Percentiles rank a stretch among this genome's conserved stretches.
Evolutionary conservation across 2,113 vertebrate species (phyloP).

Genomic region (Promerops cafer): DNA sequence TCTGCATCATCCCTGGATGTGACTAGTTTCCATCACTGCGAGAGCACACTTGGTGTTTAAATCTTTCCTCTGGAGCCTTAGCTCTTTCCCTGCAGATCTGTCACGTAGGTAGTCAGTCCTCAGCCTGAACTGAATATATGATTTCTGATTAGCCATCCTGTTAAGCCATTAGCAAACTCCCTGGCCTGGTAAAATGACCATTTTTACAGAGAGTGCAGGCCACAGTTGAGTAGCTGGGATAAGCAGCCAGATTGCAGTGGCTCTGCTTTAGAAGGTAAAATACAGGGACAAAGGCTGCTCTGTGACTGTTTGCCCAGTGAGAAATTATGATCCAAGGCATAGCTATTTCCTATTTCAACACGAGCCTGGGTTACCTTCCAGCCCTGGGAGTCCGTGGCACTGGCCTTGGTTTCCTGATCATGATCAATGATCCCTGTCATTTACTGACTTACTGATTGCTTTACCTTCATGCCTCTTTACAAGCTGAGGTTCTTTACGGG

Average conservation of each 20-base stretch:
- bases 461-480: not conserved
- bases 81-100: not conserved
- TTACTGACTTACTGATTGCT: not conserved
- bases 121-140: not conserved
- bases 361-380: not conserved
- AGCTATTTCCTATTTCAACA: not conserved
- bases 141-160: not conserved
- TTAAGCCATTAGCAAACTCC: not conserved
- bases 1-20: not conserved
- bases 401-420: not conserved
- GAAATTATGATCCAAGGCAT: not conserved
- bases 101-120: not conserved
- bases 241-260: not conserved
- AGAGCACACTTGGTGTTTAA: not conserved
- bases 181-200: not conserved
- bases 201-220: not conserved
- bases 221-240: not conserved
- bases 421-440: not conserved
- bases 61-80: not conserved
- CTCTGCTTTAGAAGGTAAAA: not conserved
- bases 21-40: not conserved
- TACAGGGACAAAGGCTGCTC: accelerated
- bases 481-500: not conserved
- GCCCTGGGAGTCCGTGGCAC: accelerated
- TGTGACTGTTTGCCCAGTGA: not conserved